Evolutionary conservation across 2,113 vertebrate genomes (phyloP).

Genomic region (Prunella himalayana): DNA sequence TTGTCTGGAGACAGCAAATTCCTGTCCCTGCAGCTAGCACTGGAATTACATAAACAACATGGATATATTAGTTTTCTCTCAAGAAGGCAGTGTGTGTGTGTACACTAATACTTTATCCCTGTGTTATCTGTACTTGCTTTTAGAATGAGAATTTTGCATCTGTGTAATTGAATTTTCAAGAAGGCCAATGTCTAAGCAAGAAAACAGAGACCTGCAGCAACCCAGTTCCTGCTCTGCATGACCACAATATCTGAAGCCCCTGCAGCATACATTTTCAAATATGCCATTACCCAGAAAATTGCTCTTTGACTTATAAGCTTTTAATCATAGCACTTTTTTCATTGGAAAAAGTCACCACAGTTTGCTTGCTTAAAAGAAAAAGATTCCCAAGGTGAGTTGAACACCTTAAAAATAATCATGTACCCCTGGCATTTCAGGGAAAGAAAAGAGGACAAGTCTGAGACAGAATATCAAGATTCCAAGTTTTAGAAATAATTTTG

Average conservation of each 20-base stretch:
- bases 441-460: neutral
- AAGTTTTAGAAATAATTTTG: neutral
- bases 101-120: neutral
- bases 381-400: neutral
- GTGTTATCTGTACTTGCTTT: neutral
- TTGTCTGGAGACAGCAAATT: neutral
- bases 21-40: neutral
- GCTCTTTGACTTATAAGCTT: neutral
- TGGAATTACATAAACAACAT: neutral
- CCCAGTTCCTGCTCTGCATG: neutral
- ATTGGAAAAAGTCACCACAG: neutral
- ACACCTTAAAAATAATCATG: neutral
- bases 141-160: neutral
- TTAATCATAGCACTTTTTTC: neutral
- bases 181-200: neutral
- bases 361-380: neutral
- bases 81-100: neutral
- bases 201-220: neutral
- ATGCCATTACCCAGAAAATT: neutral
- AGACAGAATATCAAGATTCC: neutral
- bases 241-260: neutral
- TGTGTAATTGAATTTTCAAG: neutral
- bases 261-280: neutral
- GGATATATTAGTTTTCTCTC: neutral
- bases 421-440: neutral